phyloP scores from a whole-genome alignment of 2,888 invertebrate genomes.

The Drosophila cognata region DNA sequence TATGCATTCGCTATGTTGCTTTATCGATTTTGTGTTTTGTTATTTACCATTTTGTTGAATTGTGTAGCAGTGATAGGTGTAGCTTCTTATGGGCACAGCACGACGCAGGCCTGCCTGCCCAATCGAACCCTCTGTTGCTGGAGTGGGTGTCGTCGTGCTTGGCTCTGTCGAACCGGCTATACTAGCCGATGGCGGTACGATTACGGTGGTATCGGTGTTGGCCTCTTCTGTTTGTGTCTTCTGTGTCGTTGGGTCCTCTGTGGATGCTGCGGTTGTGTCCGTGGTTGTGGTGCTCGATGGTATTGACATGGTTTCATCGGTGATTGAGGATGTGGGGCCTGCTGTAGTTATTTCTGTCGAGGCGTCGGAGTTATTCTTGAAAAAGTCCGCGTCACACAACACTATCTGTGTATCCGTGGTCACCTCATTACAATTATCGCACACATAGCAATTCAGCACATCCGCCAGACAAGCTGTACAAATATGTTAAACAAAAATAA shows the following conservation, averaged over 20 bases:
- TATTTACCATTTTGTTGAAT: conserved; percentile 52
- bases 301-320: neutral
- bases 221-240: conserved; percentile 26
- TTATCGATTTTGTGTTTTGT: neutral
- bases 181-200: conserved; percentile 54
- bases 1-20: neutral
- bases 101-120: too few relatives aligned
- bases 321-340: conserved; percentile 5
- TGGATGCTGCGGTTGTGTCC: conserved; percentile 20
- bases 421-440: conserved; percentile 75
- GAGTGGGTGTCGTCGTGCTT: conserved; percentile 71
- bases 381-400: conserved; percentile 75
- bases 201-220: conserved; percentile 39
- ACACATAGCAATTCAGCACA: conserved; percentile 79
- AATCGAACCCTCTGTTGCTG: too few relatives aligned
- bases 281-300: conserved; percentile 26
- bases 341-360: conserved; percentile 61
- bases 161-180: conserved; percentile 61
- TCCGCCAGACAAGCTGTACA: conserved; percentile 68
- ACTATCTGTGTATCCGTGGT: conserved; percentile 64
- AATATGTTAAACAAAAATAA: neutral
- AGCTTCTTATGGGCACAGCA: conserved; percentile 31
- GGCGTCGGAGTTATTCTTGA: conserved; percentile 60
- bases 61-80: conserved; percentile 79
- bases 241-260: conserved; percentile 31